Conservation (phyloP, 2,113 vertebrate genomes). For the Malurus elegans region DNA sequence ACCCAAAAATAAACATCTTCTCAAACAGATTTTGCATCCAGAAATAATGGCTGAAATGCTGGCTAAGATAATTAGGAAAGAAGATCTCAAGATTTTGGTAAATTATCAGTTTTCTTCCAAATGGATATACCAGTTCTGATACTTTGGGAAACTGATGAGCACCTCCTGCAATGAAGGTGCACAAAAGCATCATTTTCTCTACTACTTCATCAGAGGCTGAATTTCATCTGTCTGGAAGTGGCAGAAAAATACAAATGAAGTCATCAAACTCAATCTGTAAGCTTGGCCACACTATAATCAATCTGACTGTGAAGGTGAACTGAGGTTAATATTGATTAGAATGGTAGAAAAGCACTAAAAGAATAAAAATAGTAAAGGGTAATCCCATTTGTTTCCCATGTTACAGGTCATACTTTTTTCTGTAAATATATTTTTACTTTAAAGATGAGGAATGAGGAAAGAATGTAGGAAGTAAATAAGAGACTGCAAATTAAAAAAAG, state of each 20-base stretch:
- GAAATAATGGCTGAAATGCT: neutral
- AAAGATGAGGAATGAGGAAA: neutral
- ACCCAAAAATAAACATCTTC: neutral
- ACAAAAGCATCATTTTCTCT: neutral
- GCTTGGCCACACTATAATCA: neutral
- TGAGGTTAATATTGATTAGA: neutral
- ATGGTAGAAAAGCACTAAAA: neutral
- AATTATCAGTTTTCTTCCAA: neutral
- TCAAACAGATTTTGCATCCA: neutral
- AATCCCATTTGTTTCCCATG: neutral
- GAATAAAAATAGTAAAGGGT: neutral
- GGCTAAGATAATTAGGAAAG: neutral
- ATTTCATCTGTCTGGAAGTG: neutral
- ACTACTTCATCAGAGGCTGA: neutral
- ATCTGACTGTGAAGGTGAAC: neutral
- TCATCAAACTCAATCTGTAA: neutral
- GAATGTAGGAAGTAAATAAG: slow-evolving; percentile 8
- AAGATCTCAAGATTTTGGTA: neutral
- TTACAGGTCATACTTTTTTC: neutral
- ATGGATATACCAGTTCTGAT: neutral
- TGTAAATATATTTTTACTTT: neutral
- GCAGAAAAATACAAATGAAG: neutral
- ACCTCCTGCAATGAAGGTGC: neutral
- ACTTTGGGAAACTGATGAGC: neutral
- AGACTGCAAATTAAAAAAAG: slow-evolving; percentile 34